phyloP scores from a whole-genome alignment of 2,797 vertebrate species.

The Ctenosaura bakeri region DNA sequence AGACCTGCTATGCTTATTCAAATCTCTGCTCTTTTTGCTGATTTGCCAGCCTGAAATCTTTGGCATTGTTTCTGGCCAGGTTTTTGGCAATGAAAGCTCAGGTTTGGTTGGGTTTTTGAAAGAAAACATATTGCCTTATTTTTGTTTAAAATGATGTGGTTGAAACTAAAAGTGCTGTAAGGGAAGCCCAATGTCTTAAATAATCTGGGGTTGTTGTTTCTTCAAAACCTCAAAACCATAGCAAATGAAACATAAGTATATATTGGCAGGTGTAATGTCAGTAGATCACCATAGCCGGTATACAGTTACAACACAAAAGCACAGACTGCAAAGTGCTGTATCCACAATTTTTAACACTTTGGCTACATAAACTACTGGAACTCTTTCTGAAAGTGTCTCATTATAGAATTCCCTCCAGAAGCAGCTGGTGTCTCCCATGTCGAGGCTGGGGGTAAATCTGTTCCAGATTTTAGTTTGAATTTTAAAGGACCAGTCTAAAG shows the following conservation, averaged over 20 bases:
- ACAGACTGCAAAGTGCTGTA: neutral
- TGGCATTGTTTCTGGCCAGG: slow-evolving; percentile 78
- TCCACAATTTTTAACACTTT: neutral
- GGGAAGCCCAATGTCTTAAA: slow-evolving; percentile 66
- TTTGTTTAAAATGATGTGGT: slow-evolving; percentile 70
- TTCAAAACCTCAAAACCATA: slow-evolving; percentile 56
- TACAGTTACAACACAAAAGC: neutral
- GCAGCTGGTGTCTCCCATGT: too few relatives aligned
- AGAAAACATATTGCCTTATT: slow-evolving; percentile 61
- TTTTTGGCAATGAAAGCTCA: slow-evolving; percentile 57
- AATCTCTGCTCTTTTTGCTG: slow-evolving; percentile 74
- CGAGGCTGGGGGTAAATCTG: too few relatives aligned
- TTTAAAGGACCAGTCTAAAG: too few relatives aligned
- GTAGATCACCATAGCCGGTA: neutral
- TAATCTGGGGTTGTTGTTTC: slow-evolving; percentile 34
- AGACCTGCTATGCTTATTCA: slow-evolving; percentile 75
- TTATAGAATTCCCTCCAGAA: neutral
- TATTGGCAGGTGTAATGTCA: slow-evolving; percentile 29
- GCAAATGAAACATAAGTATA: slow-evolving; percentile 54
- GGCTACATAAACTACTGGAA: neutral
- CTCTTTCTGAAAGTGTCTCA: neutral
- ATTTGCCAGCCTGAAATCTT: slow-evolving; percentile 79
- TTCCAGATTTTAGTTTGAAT: too few relatives aligned
- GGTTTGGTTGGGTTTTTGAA: slow-evolving; percentile 15
- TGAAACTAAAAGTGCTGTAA: slow-evolving; percentile 63